Percentiles rank a stretch among this genome's conserved stretches.
Evolutionary conservation across 2,797 vertebrate species (phyloP).

Genomic region (Dromococcyx pavoninus): DNA sequence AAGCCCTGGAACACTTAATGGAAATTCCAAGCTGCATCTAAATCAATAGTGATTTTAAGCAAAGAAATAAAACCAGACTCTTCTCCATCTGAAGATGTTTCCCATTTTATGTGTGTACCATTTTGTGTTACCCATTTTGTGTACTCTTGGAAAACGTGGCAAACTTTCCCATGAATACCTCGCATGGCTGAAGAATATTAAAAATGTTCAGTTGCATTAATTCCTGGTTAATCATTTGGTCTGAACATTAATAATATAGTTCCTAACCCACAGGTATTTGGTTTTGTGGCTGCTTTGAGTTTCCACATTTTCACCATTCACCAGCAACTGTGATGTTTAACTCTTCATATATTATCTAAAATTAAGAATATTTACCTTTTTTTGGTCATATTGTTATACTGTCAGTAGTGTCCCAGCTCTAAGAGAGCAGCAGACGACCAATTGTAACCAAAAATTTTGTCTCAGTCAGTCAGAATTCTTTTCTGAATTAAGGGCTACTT

Average conservation of each 20-base stretch:
- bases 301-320: neutral
- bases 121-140: too few relatives aligned
- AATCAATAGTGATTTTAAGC: neutral
- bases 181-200: neutral
- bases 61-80: neutral
- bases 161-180: rapidly evolving
- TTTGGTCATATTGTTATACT: too few relatives aligned
- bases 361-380: too few relatives aligned
- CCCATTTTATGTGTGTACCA: neutral
- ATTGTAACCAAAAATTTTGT: neutral
- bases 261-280: neutral
- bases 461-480: neutral
- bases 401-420: neutral
- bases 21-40: neutral
- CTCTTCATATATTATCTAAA: neutral
- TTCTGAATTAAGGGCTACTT: neutral
- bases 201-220: neutral
- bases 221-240: neutral
- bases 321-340: neutral
- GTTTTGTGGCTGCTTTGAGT: neutral
- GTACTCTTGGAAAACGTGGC: neutral
- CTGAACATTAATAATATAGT: neutral
- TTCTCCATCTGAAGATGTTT: neutral
- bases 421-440: neutral
- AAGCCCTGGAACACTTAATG: neutral